phyloP scores from a whole-genome alignment of 1,140 invertebrate genomes.

The Galleria mellonella region DNA sequence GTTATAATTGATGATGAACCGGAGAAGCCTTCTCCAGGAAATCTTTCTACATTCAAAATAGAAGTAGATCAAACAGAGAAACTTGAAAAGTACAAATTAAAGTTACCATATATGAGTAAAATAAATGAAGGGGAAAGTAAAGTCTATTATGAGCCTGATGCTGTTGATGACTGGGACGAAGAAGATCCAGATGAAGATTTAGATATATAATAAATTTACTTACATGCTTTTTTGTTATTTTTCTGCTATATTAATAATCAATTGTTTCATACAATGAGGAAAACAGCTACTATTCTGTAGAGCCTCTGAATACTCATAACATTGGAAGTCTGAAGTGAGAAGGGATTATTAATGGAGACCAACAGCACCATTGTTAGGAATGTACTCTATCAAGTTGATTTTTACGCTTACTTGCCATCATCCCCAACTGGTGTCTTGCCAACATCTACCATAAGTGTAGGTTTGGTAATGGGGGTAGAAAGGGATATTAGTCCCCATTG shows the following conservation, averaged over 20 bases:
- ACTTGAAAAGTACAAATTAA: constrained; percentile 69
- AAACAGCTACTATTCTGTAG: too few relatives aligned
- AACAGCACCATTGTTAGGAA: too few relatives aligned
- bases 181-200: constrained; percentile 80
- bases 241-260: neutral
- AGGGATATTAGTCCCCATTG: too few relatives aligned
- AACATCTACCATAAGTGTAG: too few relatives aligned
- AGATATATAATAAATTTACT: constrained; percentile 64
- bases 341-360: too few relatives aligned
- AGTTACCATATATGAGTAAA: constrained; percentile 75
- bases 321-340: too few relatives aligned
- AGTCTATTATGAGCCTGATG: constrained; percentile 75
- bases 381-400: too few relatives aligned
- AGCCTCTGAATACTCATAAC: too few relatives aligned
- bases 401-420: too few relatives aligned
- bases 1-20: constrained; percentile 45
- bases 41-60: constrained; percentile 76
- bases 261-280: too few relatives aligned
- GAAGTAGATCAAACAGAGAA: constrained; percentile 74
- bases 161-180: constrained; percentile 78
- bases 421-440: too few relatives aligned
- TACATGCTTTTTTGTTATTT: neutral
- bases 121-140: constrained; percentile 64
- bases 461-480: too few relatives aligned
- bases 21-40: constrained; percentile 50